Evolutionary conservation across 2,888 invertebrate species (phyloP), one percentile per base, ranked within the genome.

Genomic region (Thelaira solivaga): DNA sequence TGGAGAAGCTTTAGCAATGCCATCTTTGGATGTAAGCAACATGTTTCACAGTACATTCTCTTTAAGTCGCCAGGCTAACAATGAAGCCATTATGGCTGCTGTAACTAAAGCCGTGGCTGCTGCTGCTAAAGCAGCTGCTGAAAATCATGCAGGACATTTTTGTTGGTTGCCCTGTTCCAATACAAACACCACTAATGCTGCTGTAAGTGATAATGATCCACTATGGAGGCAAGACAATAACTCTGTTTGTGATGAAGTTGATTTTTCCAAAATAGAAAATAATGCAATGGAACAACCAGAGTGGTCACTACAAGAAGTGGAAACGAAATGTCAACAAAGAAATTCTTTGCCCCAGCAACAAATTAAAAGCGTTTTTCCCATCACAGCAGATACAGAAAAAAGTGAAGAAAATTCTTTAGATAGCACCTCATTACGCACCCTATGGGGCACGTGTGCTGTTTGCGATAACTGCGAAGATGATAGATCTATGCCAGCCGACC

Each of bases 361-460:
- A 8, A 51, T 39, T 31, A 47, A 59, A 26, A 26, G 16, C 8
- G 41, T 53, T 39, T 53, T 45, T 41, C 53, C 39, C 3, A 29
- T 31, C 1, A 49, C 45, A 41, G 16, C 53, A 5, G 65, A 69
- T 29, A n/a, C 74, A 16, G 78, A 65, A 22, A 31, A 65, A 55
- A 69, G 36, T 43, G 78, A 78, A 39, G 74, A 74, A 26, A 78
- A 61, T 24, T 71, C 69, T 3, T 11, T 74, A 2, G 78, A 78
- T 26, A 65, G 34, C 8, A 49, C 61, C 4, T 71, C 76, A 1
- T 31, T 79, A 2, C 85, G 86, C 64, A 84, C 86, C 22, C 76
- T 86, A 29, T 87, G 87, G 87, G 86, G 85, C n/a, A 84, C 85
- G 82, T 87, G 87, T 80, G 81, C 84, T 8, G 82, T 84, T 59